Evolutionary conservation across 2,888 invertebrate genomes (phyloP).

Genomic region (Drosophila diplacantha): DNA sequence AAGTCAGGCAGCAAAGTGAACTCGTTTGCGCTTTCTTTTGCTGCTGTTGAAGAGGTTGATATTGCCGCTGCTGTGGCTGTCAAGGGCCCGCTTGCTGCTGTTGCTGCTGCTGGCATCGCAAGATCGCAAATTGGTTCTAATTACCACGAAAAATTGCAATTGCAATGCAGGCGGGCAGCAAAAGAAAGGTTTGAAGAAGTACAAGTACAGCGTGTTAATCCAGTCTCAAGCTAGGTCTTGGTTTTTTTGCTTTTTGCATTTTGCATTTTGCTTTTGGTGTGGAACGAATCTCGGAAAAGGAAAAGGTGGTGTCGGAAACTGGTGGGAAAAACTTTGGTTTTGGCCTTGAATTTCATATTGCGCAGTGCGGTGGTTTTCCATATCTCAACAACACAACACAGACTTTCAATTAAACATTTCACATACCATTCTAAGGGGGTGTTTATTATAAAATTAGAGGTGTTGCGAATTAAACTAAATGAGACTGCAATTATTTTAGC

Average conservation of each 20-base stretch:
- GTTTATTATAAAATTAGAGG: conserved; percentile 3
- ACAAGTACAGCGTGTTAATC: conserved; percentile 73
- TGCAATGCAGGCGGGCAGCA: conserved; percentile 65
- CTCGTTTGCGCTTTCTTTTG: conserved; percentile 68
- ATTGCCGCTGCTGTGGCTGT: conserved; percentile 24
- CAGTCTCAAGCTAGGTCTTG: conserved; percentile 57
- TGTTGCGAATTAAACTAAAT: conserved; percentile 11
- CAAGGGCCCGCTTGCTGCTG: conserved; percentile 45
- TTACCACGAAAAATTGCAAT: conserved; percentile 34
- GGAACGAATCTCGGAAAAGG: conserved; percentile 37
- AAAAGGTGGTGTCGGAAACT: conserved; percentile 45
- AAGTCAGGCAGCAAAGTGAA: conserved; percentile 67
- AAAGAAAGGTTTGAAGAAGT: conserved; percentile 73
- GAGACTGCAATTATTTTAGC: conserved; percentile 11
- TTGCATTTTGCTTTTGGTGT: conserved; percentile 41
- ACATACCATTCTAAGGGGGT: conserved; percentile 12
- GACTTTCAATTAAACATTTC: conserved; percentile 17
- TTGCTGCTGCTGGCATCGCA: conserved; percentile 43
- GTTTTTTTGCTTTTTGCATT: conserved; percentile 19
- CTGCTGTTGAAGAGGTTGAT: conserved; percentile 27
- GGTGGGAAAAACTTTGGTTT: conserved; percentile 31
- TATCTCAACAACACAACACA: conserved; percentile 16
- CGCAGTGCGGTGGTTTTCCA: conserved; percentile 41
- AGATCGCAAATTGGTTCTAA: conserved; percentile 52
- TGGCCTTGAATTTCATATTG: conserved; percentile 64